Evolutionary conservation across 2,113 vertebrate genomes (phyloP), one percentile per base, ranked within the genome.

Genomic region (Himantopus leucocephalus): DNA sequence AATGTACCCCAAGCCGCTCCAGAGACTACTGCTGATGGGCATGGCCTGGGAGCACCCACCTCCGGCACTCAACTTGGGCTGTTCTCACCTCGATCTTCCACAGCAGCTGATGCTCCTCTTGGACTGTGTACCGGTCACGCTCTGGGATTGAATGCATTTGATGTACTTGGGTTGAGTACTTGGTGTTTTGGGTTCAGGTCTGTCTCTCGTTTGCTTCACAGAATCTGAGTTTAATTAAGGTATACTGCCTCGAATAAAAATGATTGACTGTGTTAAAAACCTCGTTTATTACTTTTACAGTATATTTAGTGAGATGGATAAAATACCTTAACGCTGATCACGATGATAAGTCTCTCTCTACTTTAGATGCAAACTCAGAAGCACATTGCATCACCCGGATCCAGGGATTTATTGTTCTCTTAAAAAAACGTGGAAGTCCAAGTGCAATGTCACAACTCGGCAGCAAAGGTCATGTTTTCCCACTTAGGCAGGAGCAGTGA

Each of bases 41-140:
- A 12, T 0, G 1, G 19, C 48, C 17, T 2, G 1, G 4, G 30
- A 67, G 23, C n/a, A 15, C 24, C 52, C 10, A 0, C 19, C 62
- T 55, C 58, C 8, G 5, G 21, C 9, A 7, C 56, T 55, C 76
- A 32, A 0, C 66, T 24, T 0, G 0, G 34, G 18, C 30, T 60
- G 23, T 39, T 64, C 34, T 32, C 23, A 6, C 14, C 53, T 47
- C 39, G 5, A 10, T 67, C 62, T 71, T 52, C 52, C 24, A 5
- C 30, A 21, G 0, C 1, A 21, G 20, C 16, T 74, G 10, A 7
- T 35, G 29, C 66, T 63, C n/a, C 55, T 53, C 47, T 50, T 55
- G 85, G 34, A 0, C 20, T 52, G 22, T 27, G 39, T 32, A 19
- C 26, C n/a, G 11, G 26, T 29, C 39, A 12, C 2, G 1, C n/a